Evolutionary conservation across 1,140 invertebrate species (phyloP), one percentile per base, ranked within the genome.

Genomic region (Drosophila erecta): DNA sequence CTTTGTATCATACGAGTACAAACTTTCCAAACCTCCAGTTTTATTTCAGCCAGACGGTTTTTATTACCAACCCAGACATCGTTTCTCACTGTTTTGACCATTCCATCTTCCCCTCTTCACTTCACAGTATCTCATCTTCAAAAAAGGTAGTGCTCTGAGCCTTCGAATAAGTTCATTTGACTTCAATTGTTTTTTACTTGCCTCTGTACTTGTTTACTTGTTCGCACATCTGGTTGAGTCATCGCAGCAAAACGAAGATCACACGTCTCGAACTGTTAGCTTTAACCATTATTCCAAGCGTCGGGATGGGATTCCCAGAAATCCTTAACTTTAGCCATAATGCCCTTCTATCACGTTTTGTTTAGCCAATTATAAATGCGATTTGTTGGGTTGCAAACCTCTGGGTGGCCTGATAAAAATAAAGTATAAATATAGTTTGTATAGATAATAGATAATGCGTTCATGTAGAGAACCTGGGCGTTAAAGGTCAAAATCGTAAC

Each of bases 191-290:
- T 17, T 67, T 41, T 30, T 59, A 38, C 33, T 46, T 35, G 43
- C 11, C 62, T 6, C 27, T 56, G 41, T 40, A 47, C 17, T 70
- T 33, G 27, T 20, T 44, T 47, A 20, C 12, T 37, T 65, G 37
- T 70, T 69, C 40, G 64, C 60, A 69, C 49, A 37, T 54, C 38
- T 1, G 27, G 5, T 14, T 70, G 66, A 70, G 41, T 70, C 66
- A 70, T 46, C 15, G 20, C 17, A 35, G 22, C 15, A 66, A 67
- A 44, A 33, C 41, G 47, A 24, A 67, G 41, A 69, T 69, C 47
- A 40, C 49, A 47, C n/a, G 41, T 69, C 56, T 70, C 50, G 20
- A 56, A 49, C 12, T 33, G 64, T 69, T 70, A 40, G 56, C 24
- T 69, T 47, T 56, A 37, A 10, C 27, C 41, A 56, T 49, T 56